Percentiles rank a stretch among this genome's conserved stretches.
Conservation (phyloP, 1,140 invertebrate genomes). For the Formica exsecta region DNA sequence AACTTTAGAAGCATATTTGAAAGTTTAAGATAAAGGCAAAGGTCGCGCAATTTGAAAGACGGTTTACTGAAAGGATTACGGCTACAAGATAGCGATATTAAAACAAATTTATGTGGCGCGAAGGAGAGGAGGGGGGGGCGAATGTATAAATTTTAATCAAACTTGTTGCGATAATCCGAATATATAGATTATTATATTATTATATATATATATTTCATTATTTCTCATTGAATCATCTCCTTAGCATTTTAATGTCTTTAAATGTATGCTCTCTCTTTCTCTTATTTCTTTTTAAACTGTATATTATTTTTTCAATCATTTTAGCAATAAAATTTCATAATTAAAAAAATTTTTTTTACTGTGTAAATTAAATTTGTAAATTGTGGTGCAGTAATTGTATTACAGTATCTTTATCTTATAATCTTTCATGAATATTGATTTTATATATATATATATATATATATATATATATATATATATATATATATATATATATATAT, state of each 20-base stretch:
- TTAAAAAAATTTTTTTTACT: background rate
- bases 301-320: background rate
- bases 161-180: no score
- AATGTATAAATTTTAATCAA: no score
- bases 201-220: background rate
- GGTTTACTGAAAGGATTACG: background rate
- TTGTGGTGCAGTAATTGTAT: background rate
- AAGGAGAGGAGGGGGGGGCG: no score
- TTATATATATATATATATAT: background rate
- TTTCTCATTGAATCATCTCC: background rate
- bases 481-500: no score
- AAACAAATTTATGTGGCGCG: slow-evolving; percentile 1
- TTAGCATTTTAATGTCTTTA: background rate
- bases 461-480: background rate
- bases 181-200: no score
- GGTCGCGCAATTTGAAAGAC: background rate
- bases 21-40: slow-evolving; percentile 11
- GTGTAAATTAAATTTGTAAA: background rate
- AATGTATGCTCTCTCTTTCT: background rate
- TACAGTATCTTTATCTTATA: background rate
- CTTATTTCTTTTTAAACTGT: background rate
- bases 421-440: background rate
- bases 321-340: background rate
- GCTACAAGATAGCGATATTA: background rate
- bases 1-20: background rate